Conservation (phyloP, 2,888 invertebrate species). For the Dilophus febrilis region DNA sequence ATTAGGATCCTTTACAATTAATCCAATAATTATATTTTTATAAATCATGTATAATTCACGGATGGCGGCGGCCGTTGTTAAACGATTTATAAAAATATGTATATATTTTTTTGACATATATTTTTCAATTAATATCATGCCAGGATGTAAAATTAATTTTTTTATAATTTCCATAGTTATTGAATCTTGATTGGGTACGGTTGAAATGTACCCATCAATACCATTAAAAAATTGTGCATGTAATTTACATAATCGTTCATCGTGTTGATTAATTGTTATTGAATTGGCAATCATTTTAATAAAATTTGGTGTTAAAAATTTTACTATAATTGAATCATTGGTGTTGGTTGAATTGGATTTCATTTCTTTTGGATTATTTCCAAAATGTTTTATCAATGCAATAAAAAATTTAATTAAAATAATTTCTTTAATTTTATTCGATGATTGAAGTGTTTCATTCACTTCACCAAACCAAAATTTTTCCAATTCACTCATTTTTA, state of each 20-base stretch:
- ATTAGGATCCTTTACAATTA: slow-evolving; percentile 30
- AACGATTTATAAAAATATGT: slow-evolving; percentile 42
- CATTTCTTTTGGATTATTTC: too few relatives aligned
- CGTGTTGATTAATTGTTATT: slow-evolving; percentile 42
- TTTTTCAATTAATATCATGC: slow-evolving; percentile 57
- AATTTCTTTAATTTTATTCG: slow-evolving; percentile 41
- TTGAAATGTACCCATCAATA: slow-evolving; percentile 35
- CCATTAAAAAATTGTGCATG: slow-evolving; percentile 27
- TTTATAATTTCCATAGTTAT: slow-evolving; percentile 41
- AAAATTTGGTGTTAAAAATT: slow-evolving; percentile 44
- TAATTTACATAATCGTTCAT: slow-evolving; percentile 39
- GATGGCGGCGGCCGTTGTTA: slow-evolving; percentile 38
- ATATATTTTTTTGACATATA: slow-evolving; percentile 46
- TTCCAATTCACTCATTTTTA: slow-evolving; percentile 31
- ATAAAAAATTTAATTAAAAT: slow-evolving; percentile 40
- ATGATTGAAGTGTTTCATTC: slow-evolving; percentile 27
- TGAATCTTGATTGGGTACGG: slow-evolving; percentile 31
- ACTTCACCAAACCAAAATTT: slow-evolving; percentile 41
- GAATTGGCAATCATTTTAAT: slow-evolving; percentile 44
- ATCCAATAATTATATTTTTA: slow-evolving; percentile 40
- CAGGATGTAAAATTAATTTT: slow-evolving; percentile 48
- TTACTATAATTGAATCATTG: slow-evolving; percentile 26
- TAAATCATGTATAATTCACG: slow-evolving; percentile 44
- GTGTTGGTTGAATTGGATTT: too few relatives aligned
- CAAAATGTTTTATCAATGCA: too few relatives aligned